These are phyloP conservation scores for Papilio xuthus DNA, from an alignment of 1,140 invertebrate species.

Conservation along the genomic window DNA sequence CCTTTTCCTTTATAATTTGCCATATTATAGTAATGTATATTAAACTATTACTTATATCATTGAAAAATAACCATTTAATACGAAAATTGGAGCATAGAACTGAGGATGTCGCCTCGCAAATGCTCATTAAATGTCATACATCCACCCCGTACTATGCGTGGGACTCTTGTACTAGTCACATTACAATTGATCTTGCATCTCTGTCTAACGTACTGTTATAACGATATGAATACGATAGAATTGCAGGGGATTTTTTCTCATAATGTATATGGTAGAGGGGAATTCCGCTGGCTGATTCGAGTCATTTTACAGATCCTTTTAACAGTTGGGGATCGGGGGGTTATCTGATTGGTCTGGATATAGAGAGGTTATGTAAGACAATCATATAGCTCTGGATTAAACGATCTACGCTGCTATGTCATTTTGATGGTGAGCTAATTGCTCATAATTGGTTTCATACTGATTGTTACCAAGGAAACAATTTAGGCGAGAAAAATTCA, in stretches of 20 bases:
- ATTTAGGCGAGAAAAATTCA: neutral
- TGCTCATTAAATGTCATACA: constrained; percentile 46
- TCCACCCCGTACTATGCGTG: constrained; percentile 27
- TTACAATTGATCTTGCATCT: constrained; percentile 2
- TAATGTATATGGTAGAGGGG: constrained; percentile 15
- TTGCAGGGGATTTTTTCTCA: neutral
- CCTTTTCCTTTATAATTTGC: neutral
- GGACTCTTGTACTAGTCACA: neutral
- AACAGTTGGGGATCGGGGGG: constrained; percentile 31
- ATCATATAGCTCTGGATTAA: neutral
- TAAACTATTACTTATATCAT: constrained; percentile 35
- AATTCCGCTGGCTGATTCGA: constrained; percentile 21
- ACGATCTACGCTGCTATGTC: neutral
- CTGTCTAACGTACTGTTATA: constrained; percentile 1
- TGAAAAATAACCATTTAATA: constrained; percentile 46
- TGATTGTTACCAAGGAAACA: neutral
- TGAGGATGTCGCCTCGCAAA: constrained; percentile 46
- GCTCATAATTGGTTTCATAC: neutral
- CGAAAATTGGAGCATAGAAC: constrained; percentile 48
- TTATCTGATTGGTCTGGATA: constrained; percentile 30
- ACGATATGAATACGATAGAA: constrained; percentile 10
- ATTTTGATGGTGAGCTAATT: neutral
- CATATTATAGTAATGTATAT: neutral
- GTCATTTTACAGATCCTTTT: constrained; percentile 18
- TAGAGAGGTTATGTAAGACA: constrained; percentile 10